Base-by-base conservation (phyloP, 2,797 vertebrate genomes). In the Clarias pachynema region DNA sequence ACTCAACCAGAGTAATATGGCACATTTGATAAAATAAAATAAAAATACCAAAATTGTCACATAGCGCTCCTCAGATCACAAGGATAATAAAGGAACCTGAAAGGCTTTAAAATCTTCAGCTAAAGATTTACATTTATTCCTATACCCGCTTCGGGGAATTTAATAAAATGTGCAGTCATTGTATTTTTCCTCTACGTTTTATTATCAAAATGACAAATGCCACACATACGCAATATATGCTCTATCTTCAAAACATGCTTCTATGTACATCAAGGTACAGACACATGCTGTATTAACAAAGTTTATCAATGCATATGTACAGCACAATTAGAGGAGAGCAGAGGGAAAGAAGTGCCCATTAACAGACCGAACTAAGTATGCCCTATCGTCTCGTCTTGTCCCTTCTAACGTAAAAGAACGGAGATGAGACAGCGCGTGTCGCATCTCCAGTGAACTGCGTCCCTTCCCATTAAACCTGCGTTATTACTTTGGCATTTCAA, bases 161-260 rank as follows among this genome's bases (percentile, higher is more conserved):
- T 92, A 93, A 93, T 93, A 93, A 93, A 94, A 93, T 93, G 91
- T 94, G 91, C 92, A 95, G 91, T 93, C 93, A 92, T 87, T 92
- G 92, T 93, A 95, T 92, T 89, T 91, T 92, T 89, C 89, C 87
- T 90, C 91, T 90, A 89, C 74, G 63, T 93, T 95, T 95, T 95
- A 95, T 96, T 96, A 95, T 96, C 90, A 95, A 96, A 95, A 92
- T 88, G 91, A 94, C 92, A 94, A 92, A 92, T 92, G 94, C 94
- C 94, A 95, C 93, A 95, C 87, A 88, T 93, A 94, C 93, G 95
- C 93, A 93, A 93, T 94, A 93, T 92, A 92, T 91, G 86, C 81
- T 92, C 93, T 91, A 91, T 92, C 91, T 92, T 95, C 87, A 91
- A 92, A 94, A 95, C 97, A 97, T 98, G 98, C 97, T 92, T 89